Base-by-base conservation (phyloP, 2,113 vertebrate species). In the Eonycteris spelaea region DNA sequence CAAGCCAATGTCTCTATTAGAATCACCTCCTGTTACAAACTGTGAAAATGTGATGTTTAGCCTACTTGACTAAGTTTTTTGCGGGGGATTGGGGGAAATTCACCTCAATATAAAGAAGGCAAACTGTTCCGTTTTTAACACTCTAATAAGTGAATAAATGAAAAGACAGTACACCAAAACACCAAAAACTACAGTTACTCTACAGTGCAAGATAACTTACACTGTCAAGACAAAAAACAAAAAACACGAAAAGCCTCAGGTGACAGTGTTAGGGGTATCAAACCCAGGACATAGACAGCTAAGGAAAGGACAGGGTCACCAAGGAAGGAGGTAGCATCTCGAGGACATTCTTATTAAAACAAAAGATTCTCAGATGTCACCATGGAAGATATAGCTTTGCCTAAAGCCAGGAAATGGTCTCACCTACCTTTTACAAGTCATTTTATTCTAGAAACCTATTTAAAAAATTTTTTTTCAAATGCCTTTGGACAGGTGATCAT, bases 161-260 rank as follows among this genome's bases (percentile, higher is more conserved):
- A 95, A 90, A 87, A 91, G 84, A 21, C 22, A 90, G 89, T 86
- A 87, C 45, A 77, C 68, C 68, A 90, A 84, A 77, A 87, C 45
- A 77, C 68, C 68, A 90, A 84, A 77, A 73, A 30, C 48, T 77
- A 12, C 40, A 88, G 86, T 85, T 57, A 70, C 55, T 92, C 79
- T 86, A 75, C 5, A 91, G 13, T 83, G 35, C 14, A 89, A 71
- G 57, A 40, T 28, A 65, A 38, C 7, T 35, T 21, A 8, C 1
- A 35, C 4, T 61, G 43, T 30, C n/a, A 28, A 30, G 33, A 70
- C 87, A 73, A 18, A 26, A 33, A 40, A 35, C 24, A 55, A 55
- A 21, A 59, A 61, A 61, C 2, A n/a, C 61, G 90, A 18, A 71
- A 82, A 68, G 6, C 13, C 28, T 86, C 33, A 0, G 12, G 33